These are phyloP conservation scores for Myodes glareolus DNA, from an alignment of 2,113 vertebrate species.

Conservation along the genomic window DNA sequence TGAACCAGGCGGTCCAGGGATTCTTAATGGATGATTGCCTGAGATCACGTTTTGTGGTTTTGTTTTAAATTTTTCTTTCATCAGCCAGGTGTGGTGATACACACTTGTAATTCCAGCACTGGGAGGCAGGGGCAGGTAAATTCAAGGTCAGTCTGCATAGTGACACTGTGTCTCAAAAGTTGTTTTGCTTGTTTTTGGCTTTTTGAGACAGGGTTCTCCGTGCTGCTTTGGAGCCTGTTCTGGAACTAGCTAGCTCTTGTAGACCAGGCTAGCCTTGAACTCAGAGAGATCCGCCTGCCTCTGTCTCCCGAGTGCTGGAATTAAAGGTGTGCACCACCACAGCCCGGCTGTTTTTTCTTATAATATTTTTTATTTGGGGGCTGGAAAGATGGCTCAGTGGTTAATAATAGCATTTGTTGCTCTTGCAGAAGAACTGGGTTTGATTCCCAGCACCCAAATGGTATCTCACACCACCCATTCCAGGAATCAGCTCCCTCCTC, in stretches of 20 bases:
- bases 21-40: background rate
- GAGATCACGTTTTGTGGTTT: background rate
- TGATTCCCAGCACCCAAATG: background rate
- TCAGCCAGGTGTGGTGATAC: background rate
- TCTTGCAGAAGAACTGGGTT: background rate
- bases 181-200: background rate
- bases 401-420: background rate
- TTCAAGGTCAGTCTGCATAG: background rate
- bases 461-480: background rate
- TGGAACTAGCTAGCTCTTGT: no score
- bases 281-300: no score
- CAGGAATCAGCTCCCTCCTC: background rate
- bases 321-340: no score
- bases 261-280: no score
- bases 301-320: no score
- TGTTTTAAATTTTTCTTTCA: background rate
- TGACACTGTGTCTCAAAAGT: background rate
- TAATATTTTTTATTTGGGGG: background rate
- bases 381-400: background rate
- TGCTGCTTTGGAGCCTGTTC: no score
- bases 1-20: background rate
- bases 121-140: background rate
- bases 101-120: background rate
- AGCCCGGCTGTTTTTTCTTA: background rate
- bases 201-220: no score